Percentiles rank a stretch among this genome's conserved stretches.
Evolutionary conservation across 2,888 invertebrate genomes (phyloP).

Genomic region (Drosophila limbata): DNA sequence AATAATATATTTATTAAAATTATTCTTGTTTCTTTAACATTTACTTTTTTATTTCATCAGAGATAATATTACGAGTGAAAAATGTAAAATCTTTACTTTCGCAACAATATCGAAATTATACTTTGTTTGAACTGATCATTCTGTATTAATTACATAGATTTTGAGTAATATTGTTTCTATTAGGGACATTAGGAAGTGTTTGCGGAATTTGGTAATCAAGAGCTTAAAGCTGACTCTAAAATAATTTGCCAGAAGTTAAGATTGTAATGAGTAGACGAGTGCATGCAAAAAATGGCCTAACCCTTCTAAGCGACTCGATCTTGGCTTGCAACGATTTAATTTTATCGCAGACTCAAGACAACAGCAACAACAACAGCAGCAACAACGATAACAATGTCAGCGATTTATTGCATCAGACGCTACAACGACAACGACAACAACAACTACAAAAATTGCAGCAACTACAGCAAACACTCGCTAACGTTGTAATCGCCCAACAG

Average conservation of each 20-base stretch:
- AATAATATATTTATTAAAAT: too few species aligned
- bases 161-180: background rate
- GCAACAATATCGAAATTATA: too few species aligned
- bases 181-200: background rate
- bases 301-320: conserved; percentile 55
- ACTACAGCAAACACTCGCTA: conserved; percentile 54
- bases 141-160: background rate
- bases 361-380: conserved; percentile 38
- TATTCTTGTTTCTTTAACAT: too few species aligned
- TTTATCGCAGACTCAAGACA: conserved; percentile 59
- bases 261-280: conserved; percentile 2
- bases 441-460: conserved; percentile 28
- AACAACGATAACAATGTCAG: conserved; percentile 60
- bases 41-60: too few species aligned
- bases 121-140: too few species aligned
- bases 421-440: conserved; percentile 34
- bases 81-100: too few species aligned
- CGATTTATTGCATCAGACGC: conserved; percentile 75
- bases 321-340: conserved; percentile 67
- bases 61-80: too few species aligned
- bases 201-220: background rate
- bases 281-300: conserved; percentile 3
- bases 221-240: background rate
- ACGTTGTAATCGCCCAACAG: conserved; percentile 65
- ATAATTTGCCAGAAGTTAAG: conserved; percentile 8